phyloP scores from a whole-genome alignment of 2,888 invertebrate species.

The Dusona sp. region DNA sequence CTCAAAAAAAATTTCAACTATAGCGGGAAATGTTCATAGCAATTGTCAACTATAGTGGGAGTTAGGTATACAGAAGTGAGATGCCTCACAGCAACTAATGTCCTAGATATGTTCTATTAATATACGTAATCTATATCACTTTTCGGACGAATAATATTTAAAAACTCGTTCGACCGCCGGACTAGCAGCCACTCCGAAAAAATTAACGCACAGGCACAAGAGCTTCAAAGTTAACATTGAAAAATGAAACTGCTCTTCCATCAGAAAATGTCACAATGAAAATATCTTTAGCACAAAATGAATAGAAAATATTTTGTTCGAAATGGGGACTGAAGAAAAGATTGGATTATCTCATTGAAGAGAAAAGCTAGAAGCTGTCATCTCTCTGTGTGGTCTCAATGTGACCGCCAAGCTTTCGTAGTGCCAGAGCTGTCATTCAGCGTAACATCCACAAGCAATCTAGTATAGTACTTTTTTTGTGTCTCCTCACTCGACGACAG shows the following conservation, averaged over 20 bases:
- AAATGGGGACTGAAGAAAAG: not conserved
- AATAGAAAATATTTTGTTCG: not conserved
- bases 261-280: not conserved
- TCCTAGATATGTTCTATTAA: too few relatives aligned
- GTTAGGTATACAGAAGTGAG: too few relatives aligned
- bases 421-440: conserved; percentile 45
- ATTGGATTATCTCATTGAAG: conserved; percentile 40
- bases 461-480: conserved; percentile 42
- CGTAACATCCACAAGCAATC: conserved; percentile 27
- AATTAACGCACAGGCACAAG: not conserved
- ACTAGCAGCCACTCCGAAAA: too few relatives aligned
- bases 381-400: conserved; percentile 24
- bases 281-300: not conserved
- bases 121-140: too few relatives aligned
- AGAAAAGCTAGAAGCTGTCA: conserved; percentile 42
- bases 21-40: too few relatives aligned
- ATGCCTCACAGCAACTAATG: too few relatives aligned
- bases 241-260: not conserved
- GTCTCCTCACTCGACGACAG: conserved; percentile 36
- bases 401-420: conserved; percentile 37
- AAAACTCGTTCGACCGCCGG: too few relatives aligned
- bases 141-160: too few relatives aligned
- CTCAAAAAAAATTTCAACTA: too few relatives aligned
- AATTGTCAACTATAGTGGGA: too few relatives aligned
- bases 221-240: not conserved